Evolutionary conservation across 2,113 vertebrate genomes (phyloP).

Genomic region (Kryptolebias marmoratus): DNA sequence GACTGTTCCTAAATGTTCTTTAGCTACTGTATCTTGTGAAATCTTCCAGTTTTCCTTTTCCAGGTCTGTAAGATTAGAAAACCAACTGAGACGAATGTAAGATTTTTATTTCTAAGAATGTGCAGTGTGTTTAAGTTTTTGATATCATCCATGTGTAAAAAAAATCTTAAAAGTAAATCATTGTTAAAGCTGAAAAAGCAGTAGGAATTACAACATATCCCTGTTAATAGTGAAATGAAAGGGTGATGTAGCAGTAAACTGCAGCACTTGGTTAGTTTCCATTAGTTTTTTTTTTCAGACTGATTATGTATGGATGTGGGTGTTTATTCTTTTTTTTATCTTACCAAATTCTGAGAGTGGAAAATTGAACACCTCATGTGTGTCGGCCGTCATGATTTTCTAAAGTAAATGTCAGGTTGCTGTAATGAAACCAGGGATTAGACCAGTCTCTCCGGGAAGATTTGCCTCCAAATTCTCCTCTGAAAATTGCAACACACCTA

Average conservation of each 20-base stretch:
- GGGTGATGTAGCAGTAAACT: background rate
- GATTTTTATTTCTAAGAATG: too few relatives aligned
- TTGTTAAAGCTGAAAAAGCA: background rate
- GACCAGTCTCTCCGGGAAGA: background rate
- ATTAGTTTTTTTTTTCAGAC: background rate
- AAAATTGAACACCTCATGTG: conserved; percentile 49
- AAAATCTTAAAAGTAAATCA: background rate
- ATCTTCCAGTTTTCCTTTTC: too few relatives aligned
- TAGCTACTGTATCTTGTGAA: too few relatives aligned
- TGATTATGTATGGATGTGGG: conserved; percentile 9
- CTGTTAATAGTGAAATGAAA: background rate
- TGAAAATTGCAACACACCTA: conserved; percentile 22
- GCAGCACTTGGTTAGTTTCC: too few relatives aligned
- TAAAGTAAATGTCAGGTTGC: conserved; percentile 9
- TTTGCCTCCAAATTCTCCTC: background rate
- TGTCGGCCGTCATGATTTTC: conserved; percentile 23
- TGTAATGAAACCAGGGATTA: background rate
- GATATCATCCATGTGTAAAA: background rate
- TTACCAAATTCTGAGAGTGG: conserved; percentile 20
- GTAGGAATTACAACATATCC: background rate
- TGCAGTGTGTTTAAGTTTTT: too few relatives aligned
- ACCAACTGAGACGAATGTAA: too few relatives aligned
- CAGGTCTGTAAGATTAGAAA: too few relatives aligned
- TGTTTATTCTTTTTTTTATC: conserved; percentile 3
- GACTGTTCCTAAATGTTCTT: too few relatives aligned